These are phyloP conservation scores for Cryptotermes secundus DNA, from an alignment of 1,140 invertebrate genomes.

Conservation along the genomic window DNA sequence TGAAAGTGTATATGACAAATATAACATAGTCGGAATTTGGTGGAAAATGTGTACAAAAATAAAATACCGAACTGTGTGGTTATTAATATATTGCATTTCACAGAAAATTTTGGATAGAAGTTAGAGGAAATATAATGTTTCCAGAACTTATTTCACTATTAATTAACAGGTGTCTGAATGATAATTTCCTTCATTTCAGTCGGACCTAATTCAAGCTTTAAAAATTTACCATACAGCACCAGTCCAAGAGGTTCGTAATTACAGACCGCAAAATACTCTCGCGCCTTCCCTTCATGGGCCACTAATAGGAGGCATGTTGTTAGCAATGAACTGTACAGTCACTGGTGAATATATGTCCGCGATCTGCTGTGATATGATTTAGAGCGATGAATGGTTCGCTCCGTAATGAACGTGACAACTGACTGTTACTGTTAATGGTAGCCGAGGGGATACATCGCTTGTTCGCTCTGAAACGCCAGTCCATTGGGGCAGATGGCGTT, in stretches of 20 bases:
- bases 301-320: not conserved
- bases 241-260: not conserved
- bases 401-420: not conserved
- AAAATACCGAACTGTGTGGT: too few species aligned
- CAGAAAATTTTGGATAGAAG: too few species aligned
- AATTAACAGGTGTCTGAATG: too few species aligned
- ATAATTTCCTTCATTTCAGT: too few species aligned
- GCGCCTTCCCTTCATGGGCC: not conserved
- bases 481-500: not conserved
- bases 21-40: too few species aligned
- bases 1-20: too few species aligned
- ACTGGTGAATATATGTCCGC: not conserved
- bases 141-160: too few species aligned
- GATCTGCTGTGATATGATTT: not conserved
- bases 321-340: not conserved
- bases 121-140: too few species aligned
- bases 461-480: not conserved
- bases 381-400: not conserved
- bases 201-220: too few species aligned
- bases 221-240: not conserved
- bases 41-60: too few species aligned
- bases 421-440: not conserved
- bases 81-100: too few species aligned
- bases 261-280: not conserved
- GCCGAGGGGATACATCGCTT: not conserved